Evolutionary conservation across 2,113 vertebrate genomes (phyloP).

Genomic region (Scomber colias): DNA sequence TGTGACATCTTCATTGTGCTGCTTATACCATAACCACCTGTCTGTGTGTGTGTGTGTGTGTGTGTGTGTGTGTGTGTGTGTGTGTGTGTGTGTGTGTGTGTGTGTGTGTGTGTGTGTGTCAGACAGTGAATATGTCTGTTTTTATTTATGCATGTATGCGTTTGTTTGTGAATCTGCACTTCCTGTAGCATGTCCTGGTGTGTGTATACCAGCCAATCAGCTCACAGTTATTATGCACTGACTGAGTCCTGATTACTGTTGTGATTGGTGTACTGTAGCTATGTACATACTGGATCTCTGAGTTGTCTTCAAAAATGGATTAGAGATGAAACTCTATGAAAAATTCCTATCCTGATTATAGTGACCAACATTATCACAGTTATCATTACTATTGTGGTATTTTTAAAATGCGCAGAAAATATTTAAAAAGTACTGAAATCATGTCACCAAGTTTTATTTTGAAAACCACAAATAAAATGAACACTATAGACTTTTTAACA

Average conservation of each 20-base stretch:
- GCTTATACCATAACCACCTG: conserved; percentile 24
- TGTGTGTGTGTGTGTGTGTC: neutral
- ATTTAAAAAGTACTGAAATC: too few relatives aligned
- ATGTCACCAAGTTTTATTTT: too few relatives aligned
- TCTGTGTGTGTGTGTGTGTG: neutral
- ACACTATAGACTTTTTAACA: too few relatives aligned
- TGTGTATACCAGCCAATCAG: conserved; percentile 10
- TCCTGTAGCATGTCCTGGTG: neutral
- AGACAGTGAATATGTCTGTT: conserved; percentile 5
- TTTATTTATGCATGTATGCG: conserved; percentile 20
- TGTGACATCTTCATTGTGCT: conserved; percentile 50
- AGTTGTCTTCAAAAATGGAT: conserved; percentile 29
- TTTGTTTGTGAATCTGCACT: neutral
- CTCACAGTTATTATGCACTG: conserved; percentile 27
- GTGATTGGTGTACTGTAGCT: conserved; percentile 57
- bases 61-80: neutral
- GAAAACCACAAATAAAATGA: too few relatives aligned
- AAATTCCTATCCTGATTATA: too few relatives aligned
- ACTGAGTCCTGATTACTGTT: conserved; percentile 46
- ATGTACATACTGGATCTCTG: conserved; percentile 32
- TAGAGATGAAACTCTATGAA: too few relatives aligned
- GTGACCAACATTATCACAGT: too few relatives aligned
- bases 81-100: neutral
- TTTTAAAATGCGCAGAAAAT: too few relatives aligned
- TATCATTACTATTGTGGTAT: too few relatives aligned